Base-by-base conservation (phyloP, 2,113 vertebrate species). In the Aviceda subcristata region DNA sequence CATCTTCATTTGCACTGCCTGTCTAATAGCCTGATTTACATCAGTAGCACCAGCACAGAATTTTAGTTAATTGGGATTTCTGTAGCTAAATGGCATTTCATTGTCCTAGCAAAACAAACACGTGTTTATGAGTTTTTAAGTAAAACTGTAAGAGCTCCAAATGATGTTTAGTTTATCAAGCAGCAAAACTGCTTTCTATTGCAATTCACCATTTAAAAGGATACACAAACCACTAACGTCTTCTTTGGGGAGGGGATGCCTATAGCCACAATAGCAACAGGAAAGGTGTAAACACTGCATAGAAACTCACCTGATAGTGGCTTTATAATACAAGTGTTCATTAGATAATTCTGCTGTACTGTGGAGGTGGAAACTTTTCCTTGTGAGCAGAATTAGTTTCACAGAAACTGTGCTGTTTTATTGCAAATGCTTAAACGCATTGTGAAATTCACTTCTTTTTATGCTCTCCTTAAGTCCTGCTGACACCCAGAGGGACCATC, bases 11-110 rank as follows among this genome's bases (percentile, higher is more conserved):
- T 95, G 66, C 56, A 46, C 59, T 94, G 84, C 55, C 59, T 96
- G 50, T 84, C 88, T 92, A 96, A 96, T 72, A 93, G 89, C 46
- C 92, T 97, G 94, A 97, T 97, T 97, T 96, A 94, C 76, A 86
- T 96, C 92, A 80, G 83, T 36, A 93, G n/a, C 73, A 96, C 32
- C 51, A 81, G 76, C 62, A 83, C 19, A 94, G 85, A 92, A 92
- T 89, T 95, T 95, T 94, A 92, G 82, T 91, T 97, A 98, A 97
- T 97, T 95, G 55, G 71, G 73, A 95, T 81, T 95, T 92, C 69
- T 46, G 86, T 91, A 87, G 68, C 82, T 80, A 95, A 97, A 92
- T 60, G 30, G 23, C n/a, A 91, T 91, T 93, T 92, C 77, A 62
- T 88, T 90, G 79, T 95, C 91, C 82, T 80, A 93, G 91, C 45